Conservation (phyloP, 37 sponge, comb jelly and placozoan genomes). For the Ianthella basta region DNA sequence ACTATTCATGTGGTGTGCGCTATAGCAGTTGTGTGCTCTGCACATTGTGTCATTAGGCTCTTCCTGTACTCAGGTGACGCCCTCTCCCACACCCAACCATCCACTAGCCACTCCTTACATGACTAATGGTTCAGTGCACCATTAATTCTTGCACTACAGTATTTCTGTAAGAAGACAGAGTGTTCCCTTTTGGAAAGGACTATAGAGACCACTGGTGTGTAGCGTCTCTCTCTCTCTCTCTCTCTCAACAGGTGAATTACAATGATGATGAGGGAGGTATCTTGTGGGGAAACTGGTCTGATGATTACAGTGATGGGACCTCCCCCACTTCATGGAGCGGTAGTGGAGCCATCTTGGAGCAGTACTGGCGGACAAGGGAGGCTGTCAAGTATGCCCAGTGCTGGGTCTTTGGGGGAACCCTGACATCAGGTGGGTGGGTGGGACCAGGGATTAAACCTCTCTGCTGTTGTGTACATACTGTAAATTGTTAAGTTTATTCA, state of each 20-base stretch:
- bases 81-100: no score
- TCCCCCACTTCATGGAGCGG: constrained; percentile 79
- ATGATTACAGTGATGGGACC: constrained; percentile 62
- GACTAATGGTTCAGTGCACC: no score
- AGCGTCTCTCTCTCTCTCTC: no score
- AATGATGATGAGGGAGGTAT: constrained; percentile 67
- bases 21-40: no score
- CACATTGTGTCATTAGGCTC: no score
- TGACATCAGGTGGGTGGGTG: constrained; percentile 62
- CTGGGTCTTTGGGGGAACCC: constrained; percentile 82
- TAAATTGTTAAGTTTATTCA: not conserved
- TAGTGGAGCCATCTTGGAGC: constrained; percentile 60
- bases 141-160: no score
- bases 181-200: no score
- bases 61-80: no score
- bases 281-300: constrained; percentile 65
- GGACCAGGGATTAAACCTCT: not conserved
- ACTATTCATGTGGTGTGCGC: no score
- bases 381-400: constrained; percentile 81
- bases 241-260: constrained; percentile 27
- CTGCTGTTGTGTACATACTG: not conserved
- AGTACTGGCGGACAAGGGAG: constrained; percentile 52
- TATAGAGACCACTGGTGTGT: no score
- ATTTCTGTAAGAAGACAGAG: no score
- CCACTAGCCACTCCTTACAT: no score